These are phyloP conservation scores for Hermaeophaga mercurialis DNA, from an alignment of 2,888 invertebrate species.

Conservation along the genomic window DNA sequence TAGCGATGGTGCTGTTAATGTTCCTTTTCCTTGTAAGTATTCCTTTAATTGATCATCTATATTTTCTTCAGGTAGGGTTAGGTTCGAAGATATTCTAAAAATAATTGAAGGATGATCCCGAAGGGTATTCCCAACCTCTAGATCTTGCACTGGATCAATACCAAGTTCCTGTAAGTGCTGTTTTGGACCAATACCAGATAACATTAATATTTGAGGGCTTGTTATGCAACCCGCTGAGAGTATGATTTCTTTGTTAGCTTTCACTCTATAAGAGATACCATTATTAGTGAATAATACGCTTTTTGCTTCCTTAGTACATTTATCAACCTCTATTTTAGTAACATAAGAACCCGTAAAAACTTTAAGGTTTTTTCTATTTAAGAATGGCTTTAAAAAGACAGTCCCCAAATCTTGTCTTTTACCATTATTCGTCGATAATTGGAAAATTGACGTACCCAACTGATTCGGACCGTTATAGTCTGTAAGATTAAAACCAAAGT, in stretches of 20 bases:
- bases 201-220: slow-evolving; percentile 50
- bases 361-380: not conserved
- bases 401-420: not conserved
- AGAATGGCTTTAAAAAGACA: not conserved
- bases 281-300: slow-evolving; percentile 62
- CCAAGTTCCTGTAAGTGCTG: slow-evolving; percentile 35
- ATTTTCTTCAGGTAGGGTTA: slow-evolving; percentile 50
- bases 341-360: slow-evolving; percentile 56
- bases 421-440: not conserved
- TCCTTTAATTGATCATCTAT: slow-evolving; percentile 62
- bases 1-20: slow-evolving; percentile 9
- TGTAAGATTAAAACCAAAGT: not conserved
- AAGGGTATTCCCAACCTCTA: slow-evolving; percentile 44
- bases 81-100: slow-evolving; percentile 70
- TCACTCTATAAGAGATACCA: slow-evolving; percentile 56
- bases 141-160: slow-evolving; percentile 40
- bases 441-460: not conserved
- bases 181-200: slow-evolving; percentile 47
- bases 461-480: not conserved
- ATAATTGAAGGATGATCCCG: slow-evolving; percentile 47
- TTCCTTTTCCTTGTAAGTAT: slow-evolving; percentile 28
- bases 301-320: slow-evolving; percentile 48
- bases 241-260: slow-evolving; percentile 71
- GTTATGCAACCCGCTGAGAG: slow-evolving; percentile 79
- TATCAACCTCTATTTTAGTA: slow-evolving; percentile 46